phyloP scores from a whole-genome alignment of 2,888 invertebrate species.

The Encarsia formosa region DNA sequence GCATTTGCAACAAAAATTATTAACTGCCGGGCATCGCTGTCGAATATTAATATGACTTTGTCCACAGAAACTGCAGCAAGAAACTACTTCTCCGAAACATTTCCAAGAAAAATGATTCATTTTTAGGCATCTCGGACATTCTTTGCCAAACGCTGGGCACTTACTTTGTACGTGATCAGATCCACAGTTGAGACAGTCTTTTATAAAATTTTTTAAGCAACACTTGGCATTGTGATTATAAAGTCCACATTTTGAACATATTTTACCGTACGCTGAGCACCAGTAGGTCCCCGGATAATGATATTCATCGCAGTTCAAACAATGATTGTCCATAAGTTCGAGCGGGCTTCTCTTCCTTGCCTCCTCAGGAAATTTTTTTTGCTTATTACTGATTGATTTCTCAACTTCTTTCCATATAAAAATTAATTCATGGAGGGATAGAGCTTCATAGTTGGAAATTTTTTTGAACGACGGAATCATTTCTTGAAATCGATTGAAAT shows the following conservation, averaged over 20 bases:
- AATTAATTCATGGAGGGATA: conserved; percentile 8
- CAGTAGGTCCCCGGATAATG: neutral
- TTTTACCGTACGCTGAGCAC: conserved; percentile 4
- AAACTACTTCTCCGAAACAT: conserved; percentile 4
- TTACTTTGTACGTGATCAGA: conserved; percentile 8
- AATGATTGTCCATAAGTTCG: neutral
- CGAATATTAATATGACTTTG: conserved; percentile 4
- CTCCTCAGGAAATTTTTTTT: neutral
- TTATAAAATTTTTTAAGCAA: neutral
- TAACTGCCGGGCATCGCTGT: conserved; percentile 8
- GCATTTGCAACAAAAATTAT: conserved; percentile 7
- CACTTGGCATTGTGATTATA: conserved; percentile 10
- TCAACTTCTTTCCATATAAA: conserved; percentile 17
- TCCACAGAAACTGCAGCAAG: conserved; percentile 12
- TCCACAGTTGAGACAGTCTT: conserved; percentile 7
- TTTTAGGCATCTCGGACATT: conserved; percentile 18
- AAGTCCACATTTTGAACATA: conserved; percentile 15
- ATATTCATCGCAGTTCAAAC: neutral
- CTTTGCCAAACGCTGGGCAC: conserved; percentile 14
- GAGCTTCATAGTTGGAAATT: conserved; percentile 7
- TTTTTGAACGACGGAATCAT: neutral
- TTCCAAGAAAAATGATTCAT: conserved; percentile 19
- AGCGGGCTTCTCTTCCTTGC: conserved; percentile 1
- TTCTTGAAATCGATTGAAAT: conserved; percentile 5
- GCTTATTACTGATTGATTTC: neutral